Percentiles rank a stretch among this genome's conserved stretches.
These are phyloP conservation scores for Pectinophora gossypiella DNA, from an alignment of 1,140 invertebrate genomes.

Conservation along the genomic window DNA sequence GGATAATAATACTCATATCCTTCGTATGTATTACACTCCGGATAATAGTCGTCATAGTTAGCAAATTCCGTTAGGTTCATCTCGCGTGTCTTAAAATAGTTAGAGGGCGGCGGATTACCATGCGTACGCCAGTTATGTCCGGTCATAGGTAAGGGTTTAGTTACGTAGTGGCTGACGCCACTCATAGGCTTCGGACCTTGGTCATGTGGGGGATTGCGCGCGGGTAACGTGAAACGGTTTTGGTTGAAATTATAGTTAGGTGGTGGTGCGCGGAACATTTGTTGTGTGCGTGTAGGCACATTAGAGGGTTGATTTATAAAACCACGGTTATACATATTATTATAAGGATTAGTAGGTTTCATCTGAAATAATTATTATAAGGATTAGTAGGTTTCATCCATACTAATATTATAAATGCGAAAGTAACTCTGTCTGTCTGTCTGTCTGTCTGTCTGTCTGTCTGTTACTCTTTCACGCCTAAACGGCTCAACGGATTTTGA, in stretches of 20 bases:
- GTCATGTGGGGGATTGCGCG: background rate
- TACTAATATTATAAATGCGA: too few relatives aligned
- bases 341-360: too few relatives aligned
- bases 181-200: background rate
- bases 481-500: too few relatives aligned
- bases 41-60: background rate
- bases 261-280: background rate
- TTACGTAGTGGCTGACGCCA: conserved; percentile 1
- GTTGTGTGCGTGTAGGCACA: conserved; percentile 4
- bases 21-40: background rate
- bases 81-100: background rate
- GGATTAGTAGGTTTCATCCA: too few relatives aligned
- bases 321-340: too few relatives aligned
- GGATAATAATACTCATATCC: background rate
- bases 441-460: too few relatives aligned
- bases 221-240: background rate
- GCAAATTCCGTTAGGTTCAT: background rate
- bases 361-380: too few relatives aligned
- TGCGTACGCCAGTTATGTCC: too few relatives aligned
- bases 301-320: too few relatives aligned
- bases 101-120: background rate
- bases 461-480: too few relatives aligned
- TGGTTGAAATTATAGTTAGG: conserved; percentile 1
- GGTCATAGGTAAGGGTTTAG: background rate
- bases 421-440: too few relatives aligned